Percentiles rank a stretch among this genome's conserved stretches.
These are phyloP conservation scores for Gymnodraco acuticeps DNA, from an alignment of 2,797 vertebrate genomes.

Conservation along the genomic window DNA sequence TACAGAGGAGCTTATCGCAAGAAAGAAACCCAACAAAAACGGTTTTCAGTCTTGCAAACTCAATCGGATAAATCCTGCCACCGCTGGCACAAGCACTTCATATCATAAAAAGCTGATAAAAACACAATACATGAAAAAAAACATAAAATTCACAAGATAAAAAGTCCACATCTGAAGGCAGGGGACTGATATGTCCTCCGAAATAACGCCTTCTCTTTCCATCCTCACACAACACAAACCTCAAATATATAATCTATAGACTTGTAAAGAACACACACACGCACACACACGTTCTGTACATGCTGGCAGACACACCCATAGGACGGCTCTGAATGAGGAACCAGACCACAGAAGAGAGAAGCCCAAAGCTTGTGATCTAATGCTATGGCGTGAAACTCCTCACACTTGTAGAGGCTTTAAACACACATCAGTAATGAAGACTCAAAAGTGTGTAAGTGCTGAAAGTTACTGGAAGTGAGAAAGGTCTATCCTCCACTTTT, in stretches of 20 bases:
- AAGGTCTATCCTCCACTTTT: not conserved
- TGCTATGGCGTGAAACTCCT: not conserved
- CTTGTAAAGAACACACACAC: constrained; percentile 35
- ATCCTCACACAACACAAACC: constrained; percentile 31
- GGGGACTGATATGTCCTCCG: constrained; percentile 64
- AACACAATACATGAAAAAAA: constrained; percentile 38
- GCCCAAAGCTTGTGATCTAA: not conserved
- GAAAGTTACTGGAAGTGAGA: constrained; percentile 7
- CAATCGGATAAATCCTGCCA: constrained; percentile 44
- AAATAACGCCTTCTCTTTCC: constrained; percentile 65
- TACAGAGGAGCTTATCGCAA: constrained; percentile 42
- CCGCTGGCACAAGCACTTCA: constrained; percentile 66
- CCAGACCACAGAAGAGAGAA: constrained; percentile 12
- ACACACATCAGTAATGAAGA: no score
- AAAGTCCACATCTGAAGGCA: constrained; percentile 60
- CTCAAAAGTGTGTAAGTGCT: no score
- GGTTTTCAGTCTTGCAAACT: constrained; percentile 60
- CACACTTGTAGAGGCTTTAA: not conserved
- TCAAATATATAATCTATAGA: constrained; percentile 12
- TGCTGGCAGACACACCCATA: no score
- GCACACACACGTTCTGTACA: constrained; percentile 21
- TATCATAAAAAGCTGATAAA: constrained; percentile 55
- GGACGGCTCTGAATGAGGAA: constrained; percentile 15
- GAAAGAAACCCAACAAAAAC: constrained; percentile 39
- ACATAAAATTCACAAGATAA: constrained; percentile 24